phyloP scores from a whole-genome alignment of 2,797 vertebrate genomes.

The Nothura maculosa region DNA sequence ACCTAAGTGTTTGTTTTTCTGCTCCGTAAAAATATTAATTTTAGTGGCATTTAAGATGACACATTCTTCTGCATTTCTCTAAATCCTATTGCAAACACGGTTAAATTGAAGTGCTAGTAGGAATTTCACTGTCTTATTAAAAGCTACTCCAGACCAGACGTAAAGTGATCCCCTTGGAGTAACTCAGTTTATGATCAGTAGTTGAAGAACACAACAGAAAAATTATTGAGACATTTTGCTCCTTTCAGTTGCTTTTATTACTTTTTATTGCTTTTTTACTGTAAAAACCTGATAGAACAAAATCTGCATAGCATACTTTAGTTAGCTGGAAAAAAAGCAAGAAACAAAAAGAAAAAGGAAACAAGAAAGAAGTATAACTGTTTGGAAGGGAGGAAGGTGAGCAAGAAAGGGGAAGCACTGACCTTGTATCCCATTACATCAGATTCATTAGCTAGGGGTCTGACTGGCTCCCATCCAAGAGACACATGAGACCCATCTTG shows the following conservation, averaged over 20 bases:
- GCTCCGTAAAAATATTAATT: slow-evolving; percentile 41
- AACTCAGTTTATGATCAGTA: not conserved
- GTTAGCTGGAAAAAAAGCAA: not conserved
- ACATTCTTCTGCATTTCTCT: slow-evolving; percentile 4
- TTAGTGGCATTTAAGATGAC: slow-evolving; percentile 4
- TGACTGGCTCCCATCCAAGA: slow-evolving; percentile 94
- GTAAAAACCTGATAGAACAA: not conserved
- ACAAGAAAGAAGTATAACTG: not conserved
- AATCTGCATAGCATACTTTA: not conserved
- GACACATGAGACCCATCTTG: slow-evolving; percentile 95
- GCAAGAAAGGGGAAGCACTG: slow-evolving; percentile 19
- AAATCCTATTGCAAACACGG: slow-evolving; percentile 47
- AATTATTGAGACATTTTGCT: not conserved
- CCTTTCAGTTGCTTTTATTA: not conserved
- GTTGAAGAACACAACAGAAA: not conserved
- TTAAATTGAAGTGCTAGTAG: slow-evolving; percentile 12
- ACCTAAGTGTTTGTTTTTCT: not conserved
- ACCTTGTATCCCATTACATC: slow-evolving; percentile 98
- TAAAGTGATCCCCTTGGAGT: not conserved
- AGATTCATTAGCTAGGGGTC: slow-evolving; percentile 93
- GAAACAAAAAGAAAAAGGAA: not conserved
- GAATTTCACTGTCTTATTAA: slow-evolving; percentile 28
- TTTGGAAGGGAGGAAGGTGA: not conserved
- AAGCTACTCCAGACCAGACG: not conserved
- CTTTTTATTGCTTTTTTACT: not conserved